Base-by-base conservation (phyloP, 2,113 vertebrate species). In the Dromiciops gliroides region DNA sequence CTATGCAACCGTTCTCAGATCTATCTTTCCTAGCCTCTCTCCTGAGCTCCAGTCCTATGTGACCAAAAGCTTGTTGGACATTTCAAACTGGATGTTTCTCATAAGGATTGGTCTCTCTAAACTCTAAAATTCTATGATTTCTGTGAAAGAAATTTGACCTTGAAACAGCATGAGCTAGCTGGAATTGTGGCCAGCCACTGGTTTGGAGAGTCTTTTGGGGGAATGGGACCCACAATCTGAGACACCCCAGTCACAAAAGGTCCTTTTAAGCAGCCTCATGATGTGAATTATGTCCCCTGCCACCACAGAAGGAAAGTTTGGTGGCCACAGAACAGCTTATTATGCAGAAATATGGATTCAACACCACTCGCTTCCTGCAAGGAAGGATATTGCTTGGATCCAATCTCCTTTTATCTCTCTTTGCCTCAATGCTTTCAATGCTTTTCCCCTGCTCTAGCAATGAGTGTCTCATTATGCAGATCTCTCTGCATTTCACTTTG, bases 341-440 rank as follows among this genome's bases (percentile, higher is more conserved):
- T 89, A 48, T 12, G 92, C 75, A 94, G 94, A 89, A 93, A 96
- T 97, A 93, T 49, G 89, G 89, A 95, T 95, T 92, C 89, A 48
- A 26, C 53, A 31, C n/a, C 14, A 6, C 96, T 50, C 0, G 1
- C 0, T 95, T 95, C 96, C 94, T 49, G 25, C 52, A 14, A 92
- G 95, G 49, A 31, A 49, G 83, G 93, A 47, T 83, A 56, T 49
- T 95, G 50, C 96, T 92, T 28, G 89, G 92, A 95, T 90, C 93
- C 94, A 3, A 89, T 94, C 91, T 93, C 50, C 91, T 93, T 95
- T 96, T 83, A 75, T 93, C 52, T 95, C 91, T 88, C 90, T 93
- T 37, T 96, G 97, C 97, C 95, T 97, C 53, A 2, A 90, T 90
- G 94, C 96, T 93, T 93, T 92, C 75, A 26, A 93, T 94, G 95